Conservation (phyloP, 1,140 invertebrate species). For the Belonocnema kinseyi region DNA sequence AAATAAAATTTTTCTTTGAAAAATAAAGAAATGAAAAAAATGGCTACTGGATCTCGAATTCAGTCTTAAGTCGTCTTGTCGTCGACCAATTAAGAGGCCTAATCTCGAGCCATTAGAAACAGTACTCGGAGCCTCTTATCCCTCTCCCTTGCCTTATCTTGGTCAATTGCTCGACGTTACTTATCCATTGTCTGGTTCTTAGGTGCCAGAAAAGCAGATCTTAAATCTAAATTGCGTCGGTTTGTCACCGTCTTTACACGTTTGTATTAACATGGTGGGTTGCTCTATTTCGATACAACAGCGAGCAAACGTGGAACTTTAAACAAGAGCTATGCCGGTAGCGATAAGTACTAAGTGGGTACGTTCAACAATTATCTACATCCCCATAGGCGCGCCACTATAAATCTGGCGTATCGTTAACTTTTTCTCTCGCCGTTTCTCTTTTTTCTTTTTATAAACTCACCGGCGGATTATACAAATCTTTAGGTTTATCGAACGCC, state of each 20-base stretch:
- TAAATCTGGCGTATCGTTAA: too few species aligned
- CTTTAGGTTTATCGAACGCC: too few species aligned
- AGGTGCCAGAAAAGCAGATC: constrained; percentile 63
- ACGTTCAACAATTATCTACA: too few species aligned
- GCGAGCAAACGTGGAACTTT: too few species aligned
- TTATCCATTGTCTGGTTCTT: constrained; percentile 69
- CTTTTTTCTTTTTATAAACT: too few species aligned
- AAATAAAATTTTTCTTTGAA: neutral
- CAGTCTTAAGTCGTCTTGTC: neutral
- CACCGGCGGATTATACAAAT: too few species aligned
- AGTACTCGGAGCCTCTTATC: constrained; percentile 61
- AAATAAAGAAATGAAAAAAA: neutral
- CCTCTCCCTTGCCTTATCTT: constrained; percentile 63
- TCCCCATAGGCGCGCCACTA: too few species aligned
- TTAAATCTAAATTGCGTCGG: constrained; percentile 73
- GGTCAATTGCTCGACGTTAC: constrained; percentile 64
- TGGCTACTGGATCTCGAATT: neutral
- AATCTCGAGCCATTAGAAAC: constrained; percentile 63
- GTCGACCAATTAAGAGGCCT: constrained; percentile 63
- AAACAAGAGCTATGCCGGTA: too few species aligned
- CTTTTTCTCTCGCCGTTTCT: too few species aligned
- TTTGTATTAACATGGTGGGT: neutral
- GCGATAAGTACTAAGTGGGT: too few species aligned
- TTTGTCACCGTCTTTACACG: constrained; percentile 59
- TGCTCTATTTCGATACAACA: neutral